phyloP scores from a whole-genome alignment of 2,797 vertebrate species.

The Crenuchus spilurus region DNA sequence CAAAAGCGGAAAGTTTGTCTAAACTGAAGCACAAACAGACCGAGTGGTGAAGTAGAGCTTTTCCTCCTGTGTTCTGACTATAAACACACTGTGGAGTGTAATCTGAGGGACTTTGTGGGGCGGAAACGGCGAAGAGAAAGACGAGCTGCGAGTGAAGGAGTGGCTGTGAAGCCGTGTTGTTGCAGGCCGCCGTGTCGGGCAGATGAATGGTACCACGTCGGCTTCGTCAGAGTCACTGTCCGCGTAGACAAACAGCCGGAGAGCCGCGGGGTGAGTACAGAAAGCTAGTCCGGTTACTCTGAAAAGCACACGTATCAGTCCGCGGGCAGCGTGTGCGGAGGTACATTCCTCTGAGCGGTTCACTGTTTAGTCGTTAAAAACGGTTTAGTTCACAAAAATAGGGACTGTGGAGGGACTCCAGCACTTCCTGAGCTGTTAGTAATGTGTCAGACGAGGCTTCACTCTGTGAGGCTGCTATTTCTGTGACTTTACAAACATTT shows the following conservation, averaged over 20 bases:
- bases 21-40: conserved; percentile 4
- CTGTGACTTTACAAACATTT: conserved; percentile 20
- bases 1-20: background rate
- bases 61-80: background rate
- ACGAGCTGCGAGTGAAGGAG: conserved; percentile 37
- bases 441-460: too few species aligned
- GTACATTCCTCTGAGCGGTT: too few species aligned
- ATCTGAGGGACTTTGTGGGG: conserved; percentile 26
- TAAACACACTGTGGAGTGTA: background rate
- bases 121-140: conserved; percentile 42
- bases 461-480: too few species aligned
- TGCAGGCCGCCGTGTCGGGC: conserved; percentile 22
- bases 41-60: background rate
- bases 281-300: background rate
- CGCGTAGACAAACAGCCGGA: conserved; percentile 21
- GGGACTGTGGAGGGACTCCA: background rate
- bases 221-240: conserved; percentile 9
- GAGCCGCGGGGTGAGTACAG: conserved; percentile 30
- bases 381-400: too few species aligned
- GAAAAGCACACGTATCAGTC: too few species aligned
- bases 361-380: too few species aligned
- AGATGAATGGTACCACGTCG: conserved; percentile 18
- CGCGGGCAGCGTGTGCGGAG: too few species aligned
- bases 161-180: conserved; percentile 40
- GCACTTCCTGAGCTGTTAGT: conserved; percentile 15